Conservation (phyloP, 2,797 vertebrate genomes). For the Paratrypauchen microcephalus region DNA sequence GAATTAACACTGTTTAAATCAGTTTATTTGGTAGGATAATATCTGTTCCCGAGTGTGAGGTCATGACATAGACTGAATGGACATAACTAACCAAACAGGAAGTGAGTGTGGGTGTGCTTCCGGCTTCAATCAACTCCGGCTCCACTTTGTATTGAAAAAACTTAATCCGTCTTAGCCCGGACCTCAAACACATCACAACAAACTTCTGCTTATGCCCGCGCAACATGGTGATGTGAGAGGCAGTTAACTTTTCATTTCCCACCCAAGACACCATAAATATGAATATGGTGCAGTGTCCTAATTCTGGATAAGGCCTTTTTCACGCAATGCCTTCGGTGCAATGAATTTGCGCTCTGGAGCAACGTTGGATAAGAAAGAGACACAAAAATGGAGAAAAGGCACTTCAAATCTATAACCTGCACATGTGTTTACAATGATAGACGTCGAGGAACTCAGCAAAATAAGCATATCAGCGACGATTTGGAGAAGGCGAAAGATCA, state of each 20-base stretch:
- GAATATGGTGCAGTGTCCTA: not conserved
- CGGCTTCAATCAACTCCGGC: too few relatives aligned
- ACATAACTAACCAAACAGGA: too few relatives aligned
- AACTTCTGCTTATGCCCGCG: too few relatives aligned
- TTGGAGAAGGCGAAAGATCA: not conserved
- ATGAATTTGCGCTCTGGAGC: not conserved
- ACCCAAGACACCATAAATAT: not conserved
- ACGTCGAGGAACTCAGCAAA: not conserved
- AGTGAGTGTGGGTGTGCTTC: too few relatives aligned
- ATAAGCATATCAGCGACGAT: not conserved
- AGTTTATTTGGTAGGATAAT: too few relatives aligned
- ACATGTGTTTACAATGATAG: not conserved
- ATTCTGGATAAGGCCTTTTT: not conserved
- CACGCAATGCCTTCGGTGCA: not conserved
- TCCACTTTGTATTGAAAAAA: too few relatives aligned
- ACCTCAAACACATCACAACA: too few relatives aligned
- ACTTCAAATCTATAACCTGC: not conserved
- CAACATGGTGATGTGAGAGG: not conserved
- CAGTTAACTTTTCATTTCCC: not conserved
- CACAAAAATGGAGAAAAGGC: not conserved
- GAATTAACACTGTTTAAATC: too few relatives aligned
- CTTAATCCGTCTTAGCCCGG: too few relatives aligned
- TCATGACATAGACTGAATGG: too few relatives aligned
- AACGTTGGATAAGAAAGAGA: not conserved
- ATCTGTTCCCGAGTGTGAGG: too few relatives aligned